A percentile compares a stretch with the other conserved stretches of the same genome.
Evolutionary conservation across 2,888 invertebrate genomes (phyloP).

Genomic region (Cryptosula pallasiana): DNA sequence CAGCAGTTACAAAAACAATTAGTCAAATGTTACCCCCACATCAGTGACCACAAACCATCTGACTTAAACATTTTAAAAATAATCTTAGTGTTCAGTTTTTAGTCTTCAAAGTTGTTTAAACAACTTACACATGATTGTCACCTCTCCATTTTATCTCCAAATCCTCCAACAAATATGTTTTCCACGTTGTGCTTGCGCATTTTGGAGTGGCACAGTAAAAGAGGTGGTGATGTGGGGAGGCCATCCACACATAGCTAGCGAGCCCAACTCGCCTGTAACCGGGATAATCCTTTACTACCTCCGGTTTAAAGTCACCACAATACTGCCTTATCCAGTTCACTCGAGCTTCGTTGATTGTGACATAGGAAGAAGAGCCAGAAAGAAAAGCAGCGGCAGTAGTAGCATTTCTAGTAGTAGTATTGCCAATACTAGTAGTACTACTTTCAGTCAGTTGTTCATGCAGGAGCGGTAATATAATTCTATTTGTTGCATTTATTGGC

Average conservation of each 20-base stretch:
- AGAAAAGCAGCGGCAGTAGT: background rate
- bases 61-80: too few relatives aligned
- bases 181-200: background rate
- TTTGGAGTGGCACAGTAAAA: background rate
- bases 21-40: too few relatives aligned
- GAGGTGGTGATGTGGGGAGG: background rate
- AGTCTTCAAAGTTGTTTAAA: too few relatives aligned
- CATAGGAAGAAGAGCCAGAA: background rate
- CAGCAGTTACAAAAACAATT: too few relatives aligned
- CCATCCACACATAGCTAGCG: background rate
- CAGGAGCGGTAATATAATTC: background rate
- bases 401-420: background rate
- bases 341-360: background rate
- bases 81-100: too few relatives aligned
- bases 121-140: background rate
- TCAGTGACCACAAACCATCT: too few relatives aligned
- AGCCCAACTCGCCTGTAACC: background rate
- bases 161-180: background rate
- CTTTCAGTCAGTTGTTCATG: too few relatives aligned
- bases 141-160: background rate
- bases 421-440: background rate
- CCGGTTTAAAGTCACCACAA: background rate
- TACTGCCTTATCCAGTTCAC: background rate
- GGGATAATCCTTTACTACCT: background rate
- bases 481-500: background rate